A percentile compares a stretch with the other conserved stretches of the same genome.
These are phyloP conservation scores for Ramphastos sulfuratus DNA, from an alignment of 2,113 vertebrate genomes.

Conservation along the genomic window DNA sequence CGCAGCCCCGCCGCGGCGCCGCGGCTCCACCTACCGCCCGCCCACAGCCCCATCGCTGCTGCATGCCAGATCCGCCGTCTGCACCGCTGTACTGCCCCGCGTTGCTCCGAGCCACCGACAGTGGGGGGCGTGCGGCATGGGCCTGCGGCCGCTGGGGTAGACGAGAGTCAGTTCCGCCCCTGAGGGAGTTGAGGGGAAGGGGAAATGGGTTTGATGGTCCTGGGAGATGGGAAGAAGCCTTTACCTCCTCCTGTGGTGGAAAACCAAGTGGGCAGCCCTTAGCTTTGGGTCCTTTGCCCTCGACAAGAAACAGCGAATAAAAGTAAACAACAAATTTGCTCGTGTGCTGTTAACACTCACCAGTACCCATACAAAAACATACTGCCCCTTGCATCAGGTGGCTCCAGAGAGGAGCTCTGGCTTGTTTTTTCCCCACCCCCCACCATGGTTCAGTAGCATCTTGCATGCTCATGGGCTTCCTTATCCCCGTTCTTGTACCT, in stretches of 20 bases:
- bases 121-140: background rate
- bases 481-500: background rate
- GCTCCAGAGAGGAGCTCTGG: background rate
- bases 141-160: background rate
- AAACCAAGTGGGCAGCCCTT: too few species aligned
- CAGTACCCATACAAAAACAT: accelerated
- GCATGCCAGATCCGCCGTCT: background rate
- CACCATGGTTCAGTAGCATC: background rate
- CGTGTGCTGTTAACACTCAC: background rate
- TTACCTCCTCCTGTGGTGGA: background rate
- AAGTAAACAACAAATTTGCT: too few species aligned
- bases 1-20: constrained; percentile 6
- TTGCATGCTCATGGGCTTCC: accelerated
- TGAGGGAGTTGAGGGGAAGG: too few species aligned
- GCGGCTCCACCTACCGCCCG: constrained; percentile 62
- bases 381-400: accelerated
- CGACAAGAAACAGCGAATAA: too few species aligned
- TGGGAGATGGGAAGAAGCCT: background rate
- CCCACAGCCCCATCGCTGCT: background rate
- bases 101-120: too few species aligned
- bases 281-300: too few species aligned
- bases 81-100: background rate
- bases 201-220: background rate
- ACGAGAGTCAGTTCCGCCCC: background rate
- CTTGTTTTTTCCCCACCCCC: background rate